Conservation (phyloP, 35 echinoderm and acorn worm species). For the Hemicentrotus pulcherrimus region DNA sequence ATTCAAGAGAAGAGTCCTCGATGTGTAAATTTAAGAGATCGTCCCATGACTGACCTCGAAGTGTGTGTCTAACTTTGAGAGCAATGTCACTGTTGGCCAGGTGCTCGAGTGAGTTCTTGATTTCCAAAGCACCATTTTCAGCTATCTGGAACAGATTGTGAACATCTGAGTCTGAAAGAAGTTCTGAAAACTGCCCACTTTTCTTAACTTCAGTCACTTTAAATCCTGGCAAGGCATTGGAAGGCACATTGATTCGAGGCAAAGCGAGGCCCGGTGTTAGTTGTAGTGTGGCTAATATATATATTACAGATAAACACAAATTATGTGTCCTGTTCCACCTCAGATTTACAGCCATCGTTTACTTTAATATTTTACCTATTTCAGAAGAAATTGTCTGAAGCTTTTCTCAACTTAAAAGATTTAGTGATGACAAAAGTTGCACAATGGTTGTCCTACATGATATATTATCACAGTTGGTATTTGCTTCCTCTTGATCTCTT, state of each 20-base stretch:
- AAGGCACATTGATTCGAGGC: conserved; percentile 40
- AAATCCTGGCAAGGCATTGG: conserved; percentile 38
- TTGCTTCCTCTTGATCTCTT: background rate
- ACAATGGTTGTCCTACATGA: background rate
- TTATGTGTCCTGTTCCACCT: background rate
- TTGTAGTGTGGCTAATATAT: background rate
- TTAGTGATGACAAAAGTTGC: background rate
- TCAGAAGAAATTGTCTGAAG: background rate
- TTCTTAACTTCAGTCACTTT: conserved; percentile 18
- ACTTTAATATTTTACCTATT: background rate
- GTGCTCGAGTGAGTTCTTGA: conserved; percentile 30
- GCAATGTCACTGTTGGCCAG: conserved; percentile 36
- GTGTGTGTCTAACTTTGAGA: conserved; percentile 31
- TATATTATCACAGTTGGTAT: background rate
- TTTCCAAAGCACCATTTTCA: conserved; percentile 37
- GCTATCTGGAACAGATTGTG: conserved; percentile 38
- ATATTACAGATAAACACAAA: conserved; percentile 35
- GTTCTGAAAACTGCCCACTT: background rate
- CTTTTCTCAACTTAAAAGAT: background rate
- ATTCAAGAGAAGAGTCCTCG: background rate
- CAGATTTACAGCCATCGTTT: background rate
- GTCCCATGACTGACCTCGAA: background rate
- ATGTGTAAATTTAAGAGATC: background rate
- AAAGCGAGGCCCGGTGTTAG: conserved; percentile 14
- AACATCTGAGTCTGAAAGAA: conserved; percentile 9